Conservation (phyloP, 2,888 invertebrate species). For the Heliconius cydno region DNA sequence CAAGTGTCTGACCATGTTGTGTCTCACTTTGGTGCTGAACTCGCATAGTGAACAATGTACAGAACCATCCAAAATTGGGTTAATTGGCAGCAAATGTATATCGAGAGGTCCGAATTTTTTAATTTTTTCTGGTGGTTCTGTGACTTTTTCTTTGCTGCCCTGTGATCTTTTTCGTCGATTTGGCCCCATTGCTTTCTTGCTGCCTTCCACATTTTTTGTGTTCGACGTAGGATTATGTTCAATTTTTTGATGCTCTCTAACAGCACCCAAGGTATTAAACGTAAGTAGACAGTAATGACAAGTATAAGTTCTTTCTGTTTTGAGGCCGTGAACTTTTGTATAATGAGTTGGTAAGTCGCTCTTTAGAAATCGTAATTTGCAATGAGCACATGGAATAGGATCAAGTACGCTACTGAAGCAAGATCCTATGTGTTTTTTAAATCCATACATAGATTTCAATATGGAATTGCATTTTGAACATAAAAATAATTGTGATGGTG, state of each 20-base stretch:
- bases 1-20: slow-evolving; percentile 88
- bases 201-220: neutral
- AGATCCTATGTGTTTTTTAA: slow-evolving; percentile 58
- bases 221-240: slow-evolving; percentile 48
- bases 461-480: slow-evolving; percentile 60
- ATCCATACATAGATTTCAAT: slow-evolving; percentile 50
- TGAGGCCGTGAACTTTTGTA: slow-evolving; percentile 40
- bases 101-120: slow-evolving; percentile 84
- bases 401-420: slow-evolving; percentile 44
- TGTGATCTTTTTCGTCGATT: slow-evolving; percentile 42
- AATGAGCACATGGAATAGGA: slow-evolving; percentile 52
- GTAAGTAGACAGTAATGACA: slow-evolving; percentile 56
- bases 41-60: slow-evolving; percentile 87
- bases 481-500: slow-evolving; percentile 50
- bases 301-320: neutral
- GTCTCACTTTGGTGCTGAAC: slow-evolving; percentile 87
- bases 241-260: slow-evolving; percentile 55
- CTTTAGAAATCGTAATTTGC: slow-evolving; percentile 41
- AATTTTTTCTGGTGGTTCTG: slow-evolving; percentile 51
- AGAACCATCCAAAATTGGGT: slow-evolving; percentile 84
- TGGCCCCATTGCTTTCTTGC: neutral
- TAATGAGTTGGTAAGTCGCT: slow-evolving; percentile 59
- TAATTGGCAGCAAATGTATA: slow-evolving; percentile 85
- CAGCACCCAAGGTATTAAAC: slow-evolving; percentile 39
- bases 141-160: slow-evolving; percentile 35